Evolutionary conservation across 1,140 invertebrate genomes (phyloP).

Genomic region (Odontomachus brunneus): DNA sequence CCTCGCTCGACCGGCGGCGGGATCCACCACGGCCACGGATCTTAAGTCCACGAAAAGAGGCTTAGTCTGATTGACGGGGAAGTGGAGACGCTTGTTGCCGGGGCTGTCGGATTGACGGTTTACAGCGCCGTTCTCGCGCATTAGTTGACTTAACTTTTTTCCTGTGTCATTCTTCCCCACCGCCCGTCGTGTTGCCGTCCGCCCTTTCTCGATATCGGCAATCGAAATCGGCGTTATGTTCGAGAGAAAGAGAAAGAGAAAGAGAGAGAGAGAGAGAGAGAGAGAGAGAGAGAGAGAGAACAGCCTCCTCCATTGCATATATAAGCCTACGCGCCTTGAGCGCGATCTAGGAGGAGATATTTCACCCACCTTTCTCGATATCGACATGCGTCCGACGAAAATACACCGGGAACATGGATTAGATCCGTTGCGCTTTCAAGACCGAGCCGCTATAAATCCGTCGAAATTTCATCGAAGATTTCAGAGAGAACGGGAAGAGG

Average conservation of each 20-base stretch:
- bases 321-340: conserved; percentile 35
- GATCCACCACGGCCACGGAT: conserved; percentile 48
- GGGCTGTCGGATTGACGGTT: conserved; percentile 69
- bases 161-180: conserved; percentile 26
- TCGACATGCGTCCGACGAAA: conserved; percentile 39
- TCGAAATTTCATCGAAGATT: conserved; percentile 58
- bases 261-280: no score
- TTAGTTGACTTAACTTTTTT: conserved; percentile 63
- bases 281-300: no score
- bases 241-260: no score
- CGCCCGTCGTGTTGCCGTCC: neutral
- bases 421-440: conserved; percentile 40
- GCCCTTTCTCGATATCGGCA: conserved; percentile 6
- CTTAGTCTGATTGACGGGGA: conserved; percentile 72
- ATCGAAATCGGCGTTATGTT: conserved; percentile 9
- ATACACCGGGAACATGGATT: conserved; percentile 41
- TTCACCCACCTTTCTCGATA: conserved; percentile 31
- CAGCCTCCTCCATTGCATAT: neutral
- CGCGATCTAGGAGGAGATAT: conserved; percentile 33
- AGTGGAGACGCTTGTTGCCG: conserved; percentile 57
- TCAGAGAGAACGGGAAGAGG: neutral
- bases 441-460: conserved; percentile 42
- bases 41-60: conserved; percentile 72
- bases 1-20: conserved; percentile 19
- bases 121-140: conserved; percentile 69